Base-by-base conservation (phyloP, 2,113 vertebrate genomes). In the Microcebus jonahi region DNA sequence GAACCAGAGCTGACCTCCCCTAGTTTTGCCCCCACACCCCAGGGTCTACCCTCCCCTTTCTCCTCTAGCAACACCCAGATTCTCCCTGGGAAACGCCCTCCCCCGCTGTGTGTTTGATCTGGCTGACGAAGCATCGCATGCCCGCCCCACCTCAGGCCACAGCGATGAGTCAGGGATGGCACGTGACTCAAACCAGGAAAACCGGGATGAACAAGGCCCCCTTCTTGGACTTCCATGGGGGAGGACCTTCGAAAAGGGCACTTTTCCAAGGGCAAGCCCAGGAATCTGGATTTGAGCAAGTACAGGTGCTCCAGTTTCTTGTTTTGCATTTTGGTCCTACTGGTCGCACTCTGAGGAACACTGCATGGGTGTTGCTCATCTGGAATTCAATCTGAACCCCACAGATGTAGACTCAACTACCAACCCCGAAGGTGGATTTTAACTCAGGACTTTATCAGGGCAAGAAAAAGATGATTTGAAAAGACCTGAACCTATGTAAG, bases 391-490 rank as follows among this genome's bases (percentile, higher is more conserved):
- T 50, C 34, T 20, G 39, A 95, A 59, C 7, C 18, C 15, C 48
- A 13, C 36, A 34, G 3, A 39, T 6, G 9, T 34, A 67, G 42
- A 48, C 10, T 55, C 65, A 85, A 45, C 53, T 70, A n/a, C 36
- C 34, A 12, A 29, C 34, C 57, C 85, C 1, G 1, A 31, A 50
- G 57, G 36, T 36, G 61, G 18, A 29, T 85, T 93, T 91, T 65
- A 91, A 71, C 23, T 55, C 68, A 57, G 20, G 7, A 57, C 55
- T 57, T 57, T 57, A 21, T 57, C 20, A 80, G 75, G 67, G 3
- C 63, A 85, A 88, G 48, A 73, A 57, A 92, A 61, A 11, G 57
- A 84, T 63, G 42, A 34, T 79, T 80, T 42, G 36, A 57, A 57
- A 88, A 90, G 14, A 61, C 10, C n/a, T 11, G 7, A 70, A 55